A percentile compares a stretch with the other conserved stretches of the same genome.
These are phyloP conservation scores for Lymantria monacha DNA, from an alignment of 2,888 invertebrate species.

Conservation along the genomic window DNA sequence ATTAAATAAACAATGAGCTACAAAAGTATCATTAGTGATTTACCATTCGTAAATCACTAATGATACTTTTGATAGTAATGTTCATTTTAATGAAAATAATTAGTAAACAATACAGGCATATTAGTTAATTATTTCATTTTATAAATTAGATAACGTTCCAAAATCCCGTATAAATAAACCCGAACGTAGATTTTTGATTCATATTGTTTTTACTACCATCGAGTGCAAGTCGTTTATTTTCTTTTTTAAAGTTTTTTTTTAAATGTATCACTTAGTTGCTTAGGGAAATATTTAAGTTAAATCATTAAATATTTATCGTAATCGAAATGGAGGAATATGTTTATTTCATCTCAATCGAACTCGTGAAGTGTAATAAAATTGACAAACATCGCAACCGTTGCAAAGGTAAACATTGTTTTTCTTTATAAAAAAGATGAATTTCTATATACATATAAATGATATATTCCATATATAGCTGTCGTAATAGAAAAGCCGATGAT, in stretches of 20 bases:
- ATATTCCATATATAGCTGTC: no score
- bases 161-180: background rate
- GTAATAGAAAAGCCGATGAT: no score
- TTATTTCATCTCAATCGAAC: background rate
- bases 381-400: background rate
- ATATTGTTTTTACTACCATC: background rate
- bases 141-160: no score
- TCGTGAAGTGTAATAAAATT: background rate
- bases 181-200: background rate
- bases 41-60: no score
- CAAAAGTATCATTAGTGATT: background rate
- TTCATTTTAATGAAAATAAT: background rate
- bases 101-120: background rate
- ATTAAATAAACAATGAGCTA: background rate
- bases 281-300: background rate
- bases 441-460: no score
- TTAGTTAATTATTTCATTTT: background rate
- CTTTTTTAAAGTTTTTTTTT: background rate
- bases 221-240: background rate
- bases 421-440: background rate
- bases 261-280: background rate
- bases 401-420: background rate
- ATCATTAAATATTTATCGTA: background rate
- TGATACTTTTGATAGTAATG: no score
- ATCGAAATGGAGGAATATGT: background rate